Base-by-base conservation (phyloP, 2,113 vertebrate genomes). In the Craseonycteris thonglongyai region DNA sequence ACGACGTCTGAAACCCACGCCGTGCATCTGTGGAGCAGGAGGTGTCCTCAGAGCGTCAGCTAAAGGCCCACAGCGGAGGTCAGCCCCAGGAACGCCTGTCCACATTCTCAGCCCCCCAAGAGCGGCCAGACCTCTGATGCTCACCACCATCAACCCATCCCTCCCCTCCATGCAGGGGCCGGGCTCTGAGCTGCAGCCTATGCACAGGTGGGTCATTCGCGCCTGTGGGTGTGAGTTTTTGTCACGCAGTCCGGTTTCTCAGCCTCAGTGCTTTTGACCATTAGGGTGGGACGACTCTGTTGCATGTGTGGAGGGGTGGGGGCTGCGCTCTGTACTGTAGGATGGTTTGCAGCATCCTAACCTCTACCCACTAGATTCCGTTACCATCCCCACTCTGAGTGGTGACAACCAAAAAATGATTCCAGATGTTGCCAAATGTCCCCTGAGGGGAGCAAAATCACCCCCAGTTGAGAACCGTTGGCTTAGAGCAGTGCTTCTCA, bases 281-380 rank as follows among this genome's bases (percentile, higher is more conserved):
- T 2, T 2, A n/a, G 82, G 65, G 10, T 54, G 1, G 8, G 54
- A 10, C 42, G 15, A 51, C 30, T 18, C 47, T 6, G 24, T 33
- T 13, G 40, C 14, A 38, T 49, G 79, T 0, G 35, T 6, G 4
- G 21, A 4, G 7, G 72, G 56, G 12, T 9, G 7, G 56, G 24
- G 4, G 6, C 7, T n/a, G 72, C n/a, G 6, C 24, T 59, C 1
- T 0, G 63, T 5, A 5, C 26, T 22, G 40, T 7, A 26, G n/a
- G n/a, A 21, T 18, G 33, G 2, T 80, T 11, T 42, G 19, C 15
- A 7, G 11, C 42, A 14, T 13, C 63, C 74, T 3, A 13, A 33
- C 63, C 74, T 49, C n/a, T 2, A 16, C 6, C 28, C 3, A 0
- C 4, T 2, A n/a, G n/a, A n/a, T 26, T 21, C 28, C 2, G 2